Conservation (phyloP, 2,888 invertebrate species). For the Perithous albicinctus region DNA sequence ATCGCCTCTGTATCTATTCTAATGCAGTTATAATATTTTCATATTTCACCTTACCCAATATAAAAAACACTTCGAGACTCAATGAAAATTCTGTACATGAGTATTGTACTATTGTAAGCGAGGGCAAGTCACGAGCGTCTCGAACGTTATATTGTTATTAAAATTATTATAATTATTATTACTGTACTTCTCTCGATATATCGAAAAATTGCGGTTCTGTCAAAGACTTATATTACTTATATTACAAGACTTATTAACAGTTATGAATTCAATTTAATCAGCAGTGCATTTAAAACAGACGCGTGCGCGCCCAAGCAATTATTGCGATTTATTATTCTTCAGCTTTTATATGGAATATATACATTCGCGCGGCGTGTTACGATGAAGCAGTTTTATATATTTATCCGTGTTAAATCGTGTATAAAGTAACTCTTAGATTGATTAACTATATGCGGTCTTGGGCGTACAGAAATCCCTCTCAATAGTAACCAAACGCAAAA, state of each 20-base stretch:
- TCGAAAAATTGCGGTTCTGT: constrained; percentile 62
- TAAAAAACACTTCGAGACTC: constrained; percentile 35
- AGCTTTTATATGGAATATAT: constrained; percentile 67
- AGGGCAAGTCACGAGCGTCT: too few species aligned
- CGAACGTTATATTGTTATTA: constrained; percentile 59
- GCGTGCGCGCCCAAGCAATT: constrained; percentile 48
- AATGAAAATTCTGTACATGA: constrained; percentile 60
- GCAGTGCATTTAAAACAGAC: constrained; percentile 54
- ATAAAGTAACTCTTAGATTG: constrained; percentile 66
- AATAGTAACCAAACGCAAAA: constrained; percentile 45
- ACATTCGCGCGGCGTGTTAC: constrained; percentile 64
- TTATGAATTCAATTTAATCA: constrained; percentile 37
- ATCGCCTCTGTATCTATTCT: constrained; percentile 68
- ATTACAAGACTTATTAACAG: constrained; percentile 65
- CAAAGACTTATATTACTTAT: constrained; percentile 69
- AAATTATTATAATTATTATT: constrained; percentile 20
- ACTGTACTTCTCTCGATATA: constrained; percentile 62
- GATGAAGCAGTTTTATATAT: constrained; percentile 72
- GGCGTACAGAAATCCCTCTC: constrained; percentile 38
- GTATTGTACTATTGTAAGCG: constrained; percentile 54
- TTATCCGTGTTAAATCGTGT: constrained; percentile 77
- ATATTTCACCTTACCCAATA: constrained; percentile 57
- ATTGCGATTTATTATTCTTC: constrained; percentile 65
- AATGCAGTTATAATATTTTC: constrained; percentile 65
- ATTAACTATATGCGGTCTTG: constrained; percentile 52